Percentiles rank a stretch among this genome's conserved stretches.
Evolutionary conservation across 2,797 vertebrate species (phyloP).

Genomic region (Ambastaia sidthimunki): DNA sequence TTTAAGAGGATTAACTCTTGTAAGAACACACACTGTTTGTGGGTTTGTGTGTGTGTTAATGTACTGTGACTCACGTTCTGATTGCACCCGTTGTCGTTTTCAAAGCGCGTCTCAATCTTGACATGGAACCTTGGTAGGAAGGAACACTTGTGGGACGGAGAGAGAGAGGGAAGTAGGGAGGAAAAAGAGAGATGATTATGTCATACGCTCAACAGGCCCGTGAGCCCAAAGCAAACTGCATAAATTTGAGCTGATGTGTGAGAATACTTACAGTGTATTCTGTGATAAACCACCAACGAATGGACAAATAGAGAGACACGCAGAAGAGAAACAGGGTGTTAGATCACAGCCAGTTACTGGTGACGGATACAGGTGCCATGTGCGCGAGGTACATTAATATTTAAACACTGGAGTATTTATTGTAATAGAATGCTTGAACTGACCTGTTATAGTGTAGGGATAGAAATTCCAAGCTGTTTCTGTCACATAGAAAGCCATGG

Average conservation of each 20-base stretch:
- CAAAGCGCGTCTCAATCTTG: slow-evolving; percentile 83
- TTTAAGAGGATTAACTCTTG: slow-evolving; percentile 50
- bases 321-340: slow-evolving; percentile 36
- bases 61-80: slow-evolving; percentile 76
- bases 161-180: background rate
- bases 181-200: slow-evolving; percentile 17
- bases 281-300: slow-evolving; percentile 62
- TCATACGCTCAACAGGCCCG: slow-evolving; percentile 52
- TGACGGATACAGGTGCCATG: slow-evolving; percentile 5
- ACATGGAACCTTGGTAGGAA: slow-evolving; percentile 83
- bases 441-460: slow-evolving; percentile 83
- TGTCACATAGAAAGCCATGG: slow-evolving; percentile 82
- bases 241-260: slow-evolving; percentile 67
- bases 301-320: slow-evolving; percentile 43
- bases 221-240: slow-evolving; percentile 54
- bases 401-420: slow-evolving; percentile 20
- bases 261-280: slow-evolving; percentile 81
- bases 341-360: slow-evolving; percentile 35
- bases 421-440: slow-evolving; percentile 25
- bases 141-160: slow-evolving; percentile 71
- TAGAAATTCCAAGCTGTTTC: slow-evolving; percentile 89
- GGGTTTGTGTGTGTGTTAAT: background rate
- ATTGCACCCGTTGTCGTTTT: slow-evolving; percentile 83
- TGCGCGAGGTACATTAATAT: background rate
- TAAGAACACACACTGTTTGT: background rate